phyloP scores from a whole-genome alignment of 53 echinoderm and acorn worm genomes.

The Antedon mediterranea region DNA sequence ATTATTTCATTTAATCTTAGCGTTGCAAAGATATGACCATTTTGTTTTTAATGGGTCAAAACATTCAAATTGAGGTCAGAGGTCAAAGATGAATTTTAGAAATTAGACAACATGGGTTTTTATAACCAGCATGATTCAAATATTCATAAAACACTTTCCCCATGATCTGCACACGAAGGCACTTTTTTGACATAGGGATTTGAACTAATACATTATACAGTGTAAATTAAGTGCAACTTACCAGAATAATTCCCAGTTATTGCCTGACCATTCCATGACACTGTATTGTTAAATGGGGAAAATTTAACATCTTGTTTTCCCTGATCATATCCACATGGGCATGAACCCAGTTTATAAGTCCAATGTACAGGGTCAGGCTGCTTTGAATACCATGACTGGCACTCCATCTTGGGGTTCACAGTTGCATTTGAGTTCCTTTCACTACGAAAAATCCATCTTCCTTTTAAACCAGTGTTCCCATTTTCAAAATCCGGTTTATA shows the following conservation, averaged over 20 bases:
- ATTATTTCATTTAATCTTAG: no score
- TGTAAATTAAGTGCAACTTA: no score
- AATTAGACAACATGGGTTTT: no score
- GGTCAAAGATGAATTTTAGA: no score
- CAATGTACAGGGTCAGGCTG: constrained; percentile 51
- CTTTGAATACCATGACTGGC: constrained; percentile 53
- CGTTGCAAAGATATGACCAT: no score
- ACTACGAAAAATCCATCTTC: constrained; percentile 72
- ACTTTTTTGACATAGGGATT: no score
- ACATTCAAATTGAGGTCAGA: no score
- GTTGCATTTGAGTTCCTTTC: constrained; percentile 54
- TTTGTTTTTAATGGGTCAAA: no score
- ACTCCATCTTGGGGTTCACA: constrained; percentile 52
- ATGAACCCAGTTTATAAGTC: constrained; percentile 51
- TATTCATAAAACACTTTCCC: no score
- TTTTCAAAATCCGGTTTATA: constrained; percentile 58
- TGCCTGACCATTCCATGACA: background rate
- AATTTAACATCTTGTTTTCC: constrained; percentile 29
- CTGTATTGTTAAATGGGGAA: background rate
- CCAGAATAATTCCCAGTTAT: background rate
- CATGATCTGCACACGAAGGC: no score
- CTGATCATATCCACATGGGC: constrained; percentile 67
- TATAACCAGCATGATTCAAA: no score
- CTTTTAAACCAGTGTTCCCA: constrained; percentile 27
- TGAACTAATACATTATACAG: no score